These are phyloP conservation scores for Myrmecobius fasciatus DNA, from an alignment of 2,113 vertebrate genomes.

Conservation along the genomic window DNA sequence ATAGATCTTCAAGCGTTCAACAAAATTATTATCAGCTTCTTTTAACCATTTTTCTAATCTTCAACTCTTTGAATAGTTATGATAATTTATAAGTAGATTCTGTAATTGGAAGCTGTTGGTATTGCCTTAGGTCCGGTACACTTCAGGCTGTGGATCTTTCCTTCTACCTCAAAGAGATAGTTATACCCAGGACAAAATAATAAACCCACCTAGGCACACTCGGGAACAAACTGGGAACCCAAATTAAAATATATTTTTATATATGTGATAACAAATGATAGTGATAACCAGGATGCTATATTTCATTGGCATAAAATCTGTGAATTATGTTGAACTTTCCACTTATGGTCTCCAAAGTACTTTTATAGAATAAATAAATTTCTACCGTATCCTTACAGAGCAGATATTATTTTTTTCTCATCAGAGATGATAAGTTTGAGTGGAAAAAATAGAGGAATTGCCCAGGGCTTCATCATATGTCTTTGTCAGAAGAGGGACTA, in stretches of 20 bases:
- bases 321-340: conserved; percentile 57
- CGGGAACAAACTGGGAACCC: background rate
- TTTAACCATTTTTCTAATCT: background rate
- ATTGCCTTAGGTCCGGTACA: background rate
- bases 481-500: conserved; percentile 50
- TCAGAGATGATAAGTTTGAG: conserved; percentile 58
- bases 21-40: background rate
- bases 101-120: background rate
- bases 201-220: background rate
- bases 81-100: background rate
- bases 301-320: conserved; percentile 24
- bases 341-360: conserved; percentile 1
- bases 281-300: background rate
- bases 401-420: conserved; percentile 63
- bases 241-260: background rate
- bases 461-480: conserved; percentile 12
- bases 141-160: background rate
- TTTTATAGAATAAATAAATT: conserved; percentile 59
- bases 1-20: background rate
- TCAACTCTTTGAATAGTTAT: conserved; percentile 13
- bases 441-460: conserved; percentile 42
- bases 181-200: background rate
- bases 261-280: background rate
- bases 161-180: conserved; percentile 11
- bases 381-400: conserved; percentile 29